These are phyloP conservation scores for Cephus sareptanus DNA, from an alignment of 2,888 invertebrate genomes.

Conservation along the genomic window DNA sequence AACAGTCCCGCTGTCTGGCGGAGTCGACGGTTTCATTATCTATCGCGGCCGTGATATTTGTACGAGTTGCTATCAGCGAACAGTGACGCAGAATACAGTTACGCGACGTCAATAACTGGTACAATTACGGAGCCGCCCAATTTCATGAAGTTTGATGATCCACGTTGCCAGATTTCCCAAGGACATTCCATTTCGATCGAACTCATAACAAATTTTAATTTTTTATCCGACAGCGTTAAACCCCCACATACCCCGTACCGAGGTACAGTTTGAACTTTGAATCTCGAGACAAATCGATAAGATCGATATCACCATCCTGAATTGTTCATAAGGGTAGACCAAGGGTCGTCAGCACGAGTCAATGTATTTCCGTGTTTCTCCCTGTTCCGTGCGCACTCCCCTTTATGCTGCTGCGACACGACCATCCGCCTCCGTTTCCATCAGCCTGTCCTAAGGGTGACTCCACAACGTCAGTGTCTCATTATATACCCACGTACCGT, in stretches of 20 bases:
- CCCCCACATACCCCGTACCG: background rate
- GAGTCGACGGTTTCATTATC: constrained; percentile 11
- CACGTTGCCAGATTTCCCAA: background rate
- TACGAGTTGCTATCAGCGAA: constrained; percentile 14
- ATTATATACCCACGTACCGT: background rate
- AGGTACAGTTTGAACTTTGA: background rate
- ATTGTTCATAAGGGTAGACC: constrained; percentile 45
- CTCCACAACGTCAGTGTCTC: background rate
- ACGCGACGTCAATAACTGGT: background rate
- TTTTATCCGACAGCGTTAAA: background rate
- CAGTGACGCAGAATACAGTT: background rate
- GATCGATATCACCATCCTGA: constrained; percentile 29
- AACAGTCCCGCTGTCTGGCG: constrained; percentile 29
- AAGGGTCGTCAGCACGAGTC: constrained; percentile 1
- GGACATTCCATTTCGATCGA: background rate
- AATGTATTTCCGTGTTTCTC: background rate
- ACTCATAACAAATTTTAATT: too few relatives aligned
- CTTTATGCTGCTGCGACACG: constrained; percentile 35
- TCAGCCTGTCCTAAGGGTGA: constrained; percentile 23
- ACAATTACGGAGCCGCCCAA: background rate
- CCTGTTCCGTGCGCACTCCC: background rate
- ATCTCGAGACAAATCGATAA: background rate
- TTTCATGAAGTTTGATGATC: background rate
- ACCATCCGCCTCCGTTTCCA: constrained; percentile 40
- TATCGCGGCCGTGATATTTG: constrained; percentile 20